These are phyloP conservation scores for Drosophila rubida DNA, from an alignment of 2,888 invertebrate species.

Conservation along the genomic window DNA sequence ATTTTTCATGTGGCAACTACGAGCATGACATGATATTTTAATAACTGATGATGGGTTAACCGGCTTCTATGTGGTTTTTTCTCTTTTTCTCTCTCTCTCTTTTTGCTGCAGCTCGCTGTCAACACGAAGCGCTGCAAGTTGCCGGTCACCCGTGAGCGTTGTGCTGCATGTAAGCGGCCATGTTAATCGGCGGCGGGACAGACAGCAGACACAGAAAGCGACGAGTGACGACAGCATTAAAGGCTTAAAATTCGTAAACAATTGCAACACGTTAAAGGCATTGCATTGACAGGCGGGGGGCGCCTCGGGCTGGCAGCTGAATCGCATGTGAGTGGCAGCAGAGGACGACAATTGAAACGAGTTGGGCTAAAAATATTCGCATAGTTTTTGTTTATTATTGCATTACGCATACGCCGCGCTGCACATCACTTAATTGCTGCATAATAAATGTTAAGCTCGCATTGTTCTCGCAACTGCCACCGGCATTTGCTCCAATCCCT, in stretches of 20 bases:
- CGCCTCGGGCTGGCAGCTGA: conserved; percentile 12
- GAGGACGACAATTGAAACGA: not conserved
- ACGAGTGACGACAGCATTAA: conserved; percentile 28
- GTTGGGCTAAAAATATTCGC: conserved; percentile 6
- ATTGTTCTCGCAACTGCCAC: conserved; percentile 21
- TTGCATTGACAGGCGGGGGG: conserved; percentile 11
- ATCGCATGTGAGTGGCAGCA: too few relatives aligned
- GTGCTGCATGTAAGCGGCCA: conserved; percentile 30
- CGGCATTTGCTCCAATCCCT: conserved; percentile 2
- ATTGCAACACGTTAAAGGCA: too few relatives aligned
- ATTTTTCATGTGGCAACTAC: not conserved
- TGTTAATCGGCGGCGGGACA: conserved; percentile 28
- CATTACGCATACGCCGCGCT: conserved; percentile 38
- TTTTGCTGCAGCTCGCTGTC: not conserved
- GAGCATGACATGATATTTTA: conserved; percentile 1
- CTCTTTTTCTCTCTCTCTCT: too few relatives aligned
- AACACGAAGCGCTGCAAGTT: not conserved
- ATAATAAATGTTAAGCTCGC: conserved; percentile 55
- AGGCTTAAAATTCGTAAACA: conserved; percentile 43
- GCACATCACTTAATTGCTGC: conserved; percentile 53
- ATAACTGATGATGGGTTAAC: not conserved
- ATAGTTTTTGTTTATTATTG: conserved; percentile 33
- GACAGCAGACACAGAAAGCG: too few relatives aligned
- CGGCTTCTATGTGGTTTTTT: not conserved
- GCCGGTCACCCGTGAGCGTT: conserved; percentile 16